Evolutionary conservation across 2,113 vertebrate species (phyloP), one percentile per base, ranked within the genome.

Genomic region (Brachionichthys hirsutus): DNA sequence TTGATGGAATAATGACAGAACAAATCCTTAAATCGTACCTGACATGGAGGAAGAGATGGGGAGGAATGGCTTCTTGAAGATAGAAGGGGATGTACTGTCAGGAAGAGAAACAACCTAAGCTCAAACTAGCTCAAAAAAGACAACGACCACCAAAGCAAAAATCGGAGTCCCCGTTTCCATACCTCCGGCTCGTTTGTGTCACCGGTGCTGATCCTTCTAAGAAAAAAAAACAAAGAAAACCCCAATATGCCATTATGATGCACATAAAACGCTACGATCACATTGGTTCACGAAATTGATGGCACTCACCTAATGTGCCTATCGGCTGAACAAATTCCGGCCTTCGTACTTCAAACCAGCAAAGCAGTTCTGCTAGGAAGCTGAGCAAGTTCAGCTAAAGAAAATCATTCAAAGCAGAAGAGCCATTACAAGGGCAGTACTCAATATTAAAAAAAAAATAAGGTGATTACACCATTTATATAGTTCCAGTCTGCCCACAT

Each of bases 301-400:
- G 17, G 58, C 10, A 38, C 80, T 62, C 73, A 95, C 94, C 91
- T 3, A 88, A 78, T 0, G 84, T 83, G 14, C 92, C 86, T 0
- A 92, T 65, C 14, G 92, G 92, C 59, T 92, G 92, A 62, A 96
- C 94, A 51, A 96, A 96, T 43, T 94, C 94, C 0, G 95, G 94
- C 64, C 88, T 94, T 63, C 80, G 83, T 24, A 96, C 89, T 80
- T 95, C 95, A 51, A 97, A 96, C 89, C 94, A 95, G 62, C 73
- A 68, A 24, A 94, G 92, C 61, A 97, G 87, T 54, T 97, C 95
- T 0, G 93, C 92, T 36, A 97, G 72, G 68, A 97, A 93, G 67
- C 91, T 92, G 69, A 94, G 73, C 40, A 93, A 82, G 44, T 97
- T 97, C 36, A 90, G 63, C 95, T 97, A 67, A 61, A 78, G 4